Conservation (phyloP, 1,140 invertebrate species). For the Protaetia brevitarsis region DNA sequence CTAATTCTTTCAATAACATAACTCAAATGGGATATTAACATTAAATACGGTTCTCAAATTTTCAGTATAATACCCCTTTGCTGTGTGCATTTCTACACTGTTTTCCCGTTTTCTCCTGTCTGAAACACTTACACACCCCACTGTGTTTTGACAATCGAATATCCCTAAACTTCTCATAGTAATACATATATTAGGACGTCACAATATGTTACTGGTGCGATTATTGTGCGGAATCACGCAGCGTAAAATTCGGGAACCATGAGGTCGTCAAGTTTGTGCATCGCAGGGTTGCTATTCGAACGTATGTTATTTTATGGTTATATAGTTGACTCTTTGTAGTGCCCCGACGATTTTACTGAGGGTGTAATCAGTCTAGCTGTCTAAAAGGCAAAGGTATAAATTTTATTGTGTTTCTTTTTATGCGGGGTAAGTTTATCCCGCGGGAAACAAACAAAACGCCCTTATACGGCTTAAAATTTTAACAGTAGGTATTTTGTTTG, state of each 20-base stretch:
- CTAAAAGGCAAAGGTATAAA: neutral
- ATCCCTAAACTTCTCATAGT: slow-evolving; percentile 22
- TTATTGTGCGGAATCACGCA: slow-evolving; percentile 26
- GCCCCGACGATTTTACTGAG: neutral
- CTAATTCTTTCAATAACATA: too few relatives aligned
- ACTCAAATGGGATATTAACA: too few relatives aligned
- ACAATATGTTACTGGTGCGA: slow-evolving; percentile 14
- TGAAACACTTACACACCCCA: neutral
- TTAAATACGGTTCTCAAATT: too few relatives aligned
- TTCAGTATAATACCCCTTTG: too few relatives aligned
- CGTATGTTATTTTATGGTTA: slow-evolving; percentile 11
- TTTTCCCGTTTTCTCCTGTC: too few relatives aligned
- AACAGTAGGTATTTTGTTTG: too few relatives aligned
- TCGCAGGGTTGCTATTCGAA: neutral
- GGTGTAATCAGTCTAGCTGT: neutral
- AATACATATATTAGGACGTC: slow-evolving; percentile 26
- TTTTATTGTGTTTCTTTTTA: neutral
- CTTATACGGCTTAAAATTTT: neutral
- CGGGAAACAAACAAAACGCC: neutral
- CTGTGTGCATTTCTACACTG: too few relatives aligned
- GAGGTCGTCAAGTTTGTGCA: slow-evolving; percentile 2
- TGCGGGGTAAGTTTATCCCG: neutral
- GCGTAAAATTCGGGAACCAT: slow-evolving; percentile 23
- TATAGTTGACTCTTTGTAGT: slow-evolving; percentile 17
- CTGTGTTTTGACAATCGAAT: slow-evolving; percentile 22